phyloP scores from a whole-genome alignment of 1,140 invertebrate genomes.

The Anastrepha obliqua region DNA sequence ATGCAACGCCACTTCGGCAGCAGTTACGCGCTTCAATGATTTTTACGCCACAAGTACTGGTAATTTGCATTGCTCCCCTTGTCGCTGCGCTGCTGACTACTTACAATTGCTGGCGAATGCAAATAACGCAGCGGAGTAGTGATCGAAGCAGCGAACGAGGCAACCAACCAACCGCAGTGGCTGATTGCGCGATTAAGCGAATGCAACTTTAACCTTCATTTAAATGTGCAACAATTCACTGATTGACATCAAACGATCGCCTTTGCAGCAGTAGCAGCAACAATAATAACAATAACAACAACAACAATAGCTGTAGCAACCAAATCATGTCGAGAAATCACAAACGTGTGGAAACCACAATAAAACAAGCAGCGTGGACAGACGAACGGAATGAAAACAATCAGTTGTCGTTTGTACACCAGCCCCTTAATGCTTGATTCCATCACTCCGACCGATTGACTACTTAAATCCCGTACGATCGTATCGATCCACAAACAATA shows the following conservation, averaged over 20 bases:
- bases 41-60: constrained; percentile 17
- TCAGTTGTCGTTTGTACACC: not conserved
- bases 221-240: constrained; percentile 48
- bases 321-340: not conserved
- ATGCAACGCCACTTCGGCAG: constrained; percentile 46
- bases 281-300: not conserved
- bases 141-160: not conserved
- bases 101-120: constrained; percentile 12
- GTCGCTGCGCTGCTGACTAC: not conserved
- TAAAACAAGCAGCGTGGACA: constrained; percentile 11
- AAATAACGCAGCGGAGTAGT: not conserved
- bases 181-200: constrained; percentile 49
- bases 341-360: not conserved
- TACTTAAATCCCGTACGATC: constrained; percentile 5
- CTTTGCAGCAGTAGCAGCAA: not conserved
- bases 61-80: constrained; percentile 34
- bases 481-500: not conserved
- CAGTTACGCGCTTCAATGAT: constrained; percentile 49
- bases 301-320: not conserved
- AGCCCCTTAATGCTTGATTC: not conserved
- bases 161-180: constrained; percentile 27
- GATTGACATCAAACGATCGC: constrained; percentile 50
- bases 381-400: not conserved
- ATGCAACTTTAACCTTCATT: constrained; percentile 52
- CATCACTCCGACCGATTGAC: constrained; percentile 5